Conservation (phyloP, 2,888 invertebrate species). For the Morinoia aosen region DNA sequence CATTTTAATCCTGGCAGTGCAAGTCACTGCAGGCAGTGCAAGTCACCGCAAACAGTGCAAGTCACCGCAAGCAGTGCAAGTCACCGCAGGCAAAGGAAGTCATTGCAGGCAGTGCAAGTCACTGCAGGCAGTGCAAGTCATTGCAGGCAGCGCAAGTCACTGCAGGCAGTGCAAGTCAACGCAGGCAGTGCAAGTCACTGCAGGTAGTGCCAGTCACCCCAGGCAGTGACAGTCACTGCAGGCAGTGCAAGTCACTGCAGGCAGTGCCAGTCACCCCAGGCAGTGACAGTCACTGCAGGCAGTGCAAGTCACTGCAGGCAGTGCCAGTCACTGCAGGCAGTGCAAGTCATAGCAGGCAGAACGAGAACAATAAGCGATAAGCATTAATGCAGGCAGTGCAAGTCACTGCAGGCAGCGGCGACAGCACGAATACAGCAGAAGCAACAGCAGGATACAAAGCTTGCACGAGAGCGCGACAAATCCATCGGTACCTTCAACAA, state of each 20-base stretch:
- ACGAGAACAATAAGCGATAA: background rate
- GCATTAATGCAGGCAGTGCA: background rate
- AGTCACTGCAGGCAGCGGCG: background rate
- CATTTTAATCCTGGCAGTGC: too few relatives aligned
- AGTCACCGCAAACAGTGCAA: background rate
- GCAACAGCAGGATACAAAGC: background rate
- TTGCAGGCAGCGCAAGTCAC: background rate
- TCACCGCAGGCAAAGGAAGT: background rate
- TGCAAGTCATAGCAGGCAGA: background rate
- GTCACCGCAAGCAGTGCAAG: background rate
- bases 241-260: background rate
- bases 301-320: background rate
- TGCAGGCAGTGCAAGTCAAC: background rate
- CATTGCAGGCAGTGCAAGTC: background rate
- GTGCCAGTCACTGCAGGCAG: background rate
- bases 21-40: too few relatives aligned
- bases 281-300: background rate
- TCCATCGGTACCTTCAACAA: background rate
- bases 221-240: background rate
- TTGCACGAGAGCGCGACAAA: background rate
- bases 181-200: background rate
- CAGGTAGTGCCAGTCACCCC: too few relatives aligned
- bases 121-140: background rate
- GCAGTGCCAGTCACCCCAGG: too few relatives aligned
- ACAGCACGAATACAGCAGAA: background rate